phyloP scores from a whole-genome alignment of 2,113 vertebrate genomes.

The Accipiter cooperii region DNA sequence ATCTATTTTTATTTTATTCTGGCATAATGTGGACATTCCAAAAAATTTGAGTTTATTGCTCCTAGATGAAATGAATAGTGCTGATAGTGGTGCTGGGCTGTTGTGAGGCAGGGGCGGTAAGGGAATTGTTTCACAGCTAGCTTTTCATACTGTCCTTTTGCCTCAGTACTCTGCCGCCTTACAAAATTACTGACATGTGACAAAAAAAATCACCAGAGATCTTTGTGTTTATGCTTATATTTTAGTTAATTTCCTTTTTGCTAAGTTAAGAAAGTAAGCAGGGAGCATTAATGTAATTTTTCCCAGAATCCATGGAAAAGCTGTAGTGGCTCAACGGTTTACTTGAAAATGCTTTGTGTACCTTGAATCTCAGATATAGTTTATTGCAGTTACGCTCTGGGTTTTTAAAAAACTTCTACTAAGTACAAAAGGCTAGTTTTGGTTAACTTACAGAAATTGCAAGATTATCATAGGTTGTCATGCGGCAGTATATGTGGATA shows the following conservation, averaged over 20 bases:
- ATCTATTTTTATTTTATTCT: constrained; percentile 22
- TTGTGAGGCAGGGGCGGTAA: background rate
- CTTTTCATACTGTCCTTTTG: background rate
- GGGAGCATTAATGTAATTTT: background rate
- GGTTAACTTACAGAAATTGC: background rate
- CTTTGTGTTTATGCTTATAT: background rate
- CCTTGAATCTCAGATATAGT: background rate
- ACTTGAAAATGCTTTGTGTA: background rate
- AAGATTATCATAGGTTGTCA: background rate
- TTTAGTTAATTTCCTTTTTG: background rate
- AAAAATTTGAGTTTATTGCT: background rate
- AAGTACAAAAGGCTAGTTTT: background rate
- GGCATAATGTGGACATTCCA: background rate
- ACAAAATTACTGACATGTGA: background rate
- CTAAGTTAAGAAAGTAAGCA: background rate
- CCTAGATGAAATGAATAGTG: background rate
- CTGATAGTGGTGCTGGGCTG: background rate
- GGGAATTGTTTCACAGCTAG: background rate
- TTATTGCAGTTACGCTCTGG: background rate
- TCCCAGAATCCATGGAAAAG: background rate
- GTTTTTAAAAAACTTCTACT: background rate
- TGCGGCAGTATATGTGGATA: background rate
- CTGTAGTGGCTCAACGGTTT: background rate
- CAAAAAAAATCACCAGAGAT: background rate
- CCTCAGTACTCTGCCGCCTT: background rate